Base-by-base conservation (phyloP, 2,888 invertebrate genomes). In the Lypha dubia region DNA sequence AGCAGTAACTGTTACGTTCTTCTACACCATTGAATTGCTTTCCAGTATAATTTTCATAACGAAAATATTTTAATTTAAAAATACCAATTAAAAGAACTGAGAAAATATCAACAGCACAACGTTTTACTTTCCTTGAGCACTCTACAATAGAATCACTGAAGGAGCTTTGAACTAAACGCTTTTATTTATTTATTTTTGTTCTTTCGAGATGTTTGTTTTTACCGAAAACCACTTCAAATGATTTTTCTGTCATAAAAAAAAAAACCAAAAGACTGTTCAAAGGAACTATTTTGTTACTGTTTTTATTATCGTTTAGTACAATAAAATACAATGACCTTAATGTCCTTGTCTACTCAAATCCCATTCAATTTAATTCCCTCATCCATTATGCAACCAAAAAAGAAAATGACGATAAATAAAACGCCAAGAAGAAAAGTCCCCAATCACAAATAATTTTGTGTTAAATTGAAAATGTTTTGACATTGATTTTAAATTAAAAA, bases 381-480 rank as follows among this genome's bases (percentile, higher is more conserved):
- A 56, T 71, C 32, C 63, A 65, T 76, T 74, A 24, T 24, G 11
- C 3, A 44, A 35, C 3, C 13, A 35, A 35, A 4, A 35, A 32
- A 22, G 6, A 22, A 49, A 44, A 17, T 13, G 8, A 1, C 15
- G 53, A 32, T 67, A 41, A 51, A 62, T 24, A 46, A 68, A 58
- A 53, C 9, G 4, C 4, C 24, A 28, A 32, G n/a, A n/a, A 3
- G n/a, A 22, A 51, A 28, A 51, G 35, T 53, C 13, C 20, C 20
- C 76, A 44, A 49, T n/a, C 9, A 51, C 28, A 32, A 22, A 71
- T 46, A 32, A 15, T 17, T 28, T 3, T 65, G 24, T n/a, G 9
- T 68, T 38, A 51, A 81, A 74, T 62, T 53, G 75, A 63, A 46
- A 56, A 75, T 63, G 35, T 17, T 44, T 62, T 63, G 62, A 53